Evolutionary conservation across 2,888 invertebrate genomes (phyloP), one percentile per base, ranked within the genome.

Genomic region (Nowickia ferox): DNA sequence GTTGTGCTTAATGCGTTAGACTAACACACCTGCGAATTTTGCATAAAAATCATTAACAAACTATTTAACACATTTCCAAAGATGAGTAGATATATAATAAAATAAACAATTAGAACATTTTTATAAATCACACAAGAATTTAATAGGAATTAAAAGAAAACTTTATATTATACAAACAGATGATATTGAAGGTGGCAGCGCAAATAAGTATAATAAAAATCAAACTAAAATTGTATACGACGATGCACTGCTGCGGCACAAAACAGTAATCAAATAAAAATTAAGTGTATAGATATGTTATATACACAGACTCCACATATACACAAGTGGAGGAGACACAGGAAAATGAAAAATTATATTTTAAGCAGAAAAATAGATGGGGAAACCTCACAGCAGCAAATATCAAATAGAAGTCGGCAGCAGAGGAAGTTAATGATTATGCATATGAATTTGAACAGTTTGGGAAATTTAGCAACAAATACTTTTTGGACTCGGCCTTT

Each of bases 221-320:
- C 15, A 61, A 79, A 82, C 38, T 55, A 38, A 72, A 61, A 53
- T 77, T 22, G 53, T 74, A n/a, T 42, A 57, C 55, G 30, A 55
- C 15, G 48, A 51, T 8, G 55, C 22, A 71, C 53, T 53, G 66
- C n/a, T 59, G 79, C 57, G 68, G 87, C 84, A 87, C 55, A 79
- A 86, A 84, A 68, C 48, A 84, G 57, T 44, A 76, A 83, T 86
- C 66, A 86, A 79, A 81, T 68, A 66, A 17, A 69, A 57, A 53
- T 61, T 61, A n/a, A 76, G 77, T 81, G 53, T 81, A 79, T 85
- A 78, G 61, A 71, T 79, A 11, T 17, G 10, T 17, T 17, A 53
- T 53, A 86, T 86, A 79, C 59, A 83, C 79, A 86, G 86, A 83
- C 82, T 83, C 86, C 86, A 86, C 59, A 86, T 79, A 86, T 79